These are phyloP conservation scores for Metaphire vulgaris DNA, from an alignment of 1,140 invertebrate species.

Conservation along the genomic window DNA sequence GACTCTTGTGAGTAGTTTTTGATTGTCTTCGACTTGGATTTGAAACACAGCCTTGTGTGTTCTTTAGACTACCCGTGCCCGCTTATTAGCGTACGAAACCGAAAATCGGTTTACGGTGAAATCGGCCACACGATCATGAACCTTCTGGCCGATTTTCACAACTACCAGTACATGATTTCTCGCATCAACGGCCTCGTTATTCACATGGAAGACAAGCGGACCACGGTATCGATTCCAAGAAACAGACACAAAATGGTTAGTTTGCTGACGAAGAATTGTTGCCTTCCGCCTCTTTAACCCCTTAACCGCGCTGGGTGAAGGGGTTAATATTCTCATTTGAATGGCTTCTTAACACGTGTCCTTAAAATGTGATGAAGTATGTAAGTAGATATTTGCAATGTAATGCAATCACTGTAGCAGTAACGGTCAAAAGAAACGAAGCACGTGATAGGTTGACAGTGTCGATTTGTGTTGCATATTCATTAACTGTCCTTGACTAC, in stretches of 20 bases:
- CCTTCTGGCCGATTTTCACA: slow-evolving; percentile 77
- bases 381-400: too few species aligned
- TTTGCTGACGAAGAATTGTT: slow-evolving; percentile 26
- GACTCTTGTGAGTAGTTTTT: too few species aligned
- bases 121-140: slow-evolving; percentile 87
- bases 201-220: slow-evolving; percentile 77
- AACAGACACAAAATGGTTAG: slow-evolving; percentile 73
- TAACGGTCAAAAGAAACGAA: too few species aligned
- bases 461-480: too few species aligned
- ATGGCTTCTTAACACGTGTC: too few species aligned
- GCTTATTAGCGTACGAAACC: slow-evolving; percentile 68
- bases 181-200: slow-evolving; percentile 70
- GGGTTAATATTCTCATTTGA: too few species aligned
- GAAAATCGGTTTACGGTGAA: slow-evolving; percentile 77
- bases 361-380: too few species aligned
- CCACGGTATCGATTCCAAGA: slow-evolving; percentile 68
- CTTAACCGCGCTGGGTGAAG: neutral
- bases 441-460: too few species aligned
- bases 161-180: slow-evolving; percentile 75
- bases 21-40: too few species aligned
- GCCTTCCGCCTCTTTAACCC: slow-evolving; percentile 8
- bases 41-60: too few species aligned
- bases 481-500: too few species aligned
- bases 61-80: slow-evolving; percentile 71
- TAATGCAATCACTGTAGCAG: too few species aligned